Conservation (phyloP, 2,888 invertebrate species). For the Scaptodrosophila latifasciaeformis region DNA sequence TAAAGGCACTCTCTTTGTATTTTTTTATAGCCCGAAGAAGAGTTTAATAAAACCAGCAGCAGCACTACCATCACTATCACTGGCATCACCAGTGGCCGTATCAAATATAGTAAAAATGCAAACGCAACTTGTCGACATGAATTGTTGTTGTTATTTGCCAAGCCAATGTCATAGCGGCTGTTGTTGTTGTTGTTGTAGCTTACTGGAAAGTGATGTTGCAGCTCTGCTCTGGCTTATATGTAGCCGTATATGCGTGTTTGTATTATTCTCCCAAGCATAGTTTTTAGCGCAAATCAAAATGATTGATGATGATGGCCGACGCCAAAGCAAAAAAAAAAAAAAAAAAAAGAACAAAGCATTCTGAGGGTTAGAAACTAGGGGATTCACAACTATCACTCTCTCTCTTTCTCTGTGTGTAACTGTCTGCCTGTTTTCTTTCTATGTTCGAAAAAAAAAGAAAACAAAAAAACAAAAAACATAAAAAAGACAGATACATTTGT, state of each 20-base stretch:
- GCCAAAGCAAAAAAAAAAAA: conserved; percentile 36
- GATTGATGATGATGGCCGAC: conserved; percentile 63
- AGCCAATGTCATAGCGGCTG: background rate
- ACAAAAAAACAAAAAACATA: too few species aligned
- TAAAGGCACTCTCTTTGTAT: too few species aligned
- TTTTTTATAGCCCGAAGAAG: too few species aligned
- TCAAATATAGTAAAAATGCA: conserved; percentile 34
- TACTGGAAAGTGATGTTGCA: conserved; percentile 9
- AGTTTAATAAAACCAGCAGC: too few species aligned
- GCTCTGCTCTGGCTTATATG: conserved; percentile 23
- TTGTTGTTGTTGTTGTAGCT: conserved; percentile 15
- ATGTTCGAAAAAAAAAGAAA: too few species aligned
- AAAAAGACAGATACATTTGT: too few species aligned
- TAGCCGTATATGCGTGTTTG: conserved; percentile 6
- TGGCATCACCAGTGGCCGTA: too few species aligned
- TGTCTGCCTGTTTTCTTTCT: too few species aligned
- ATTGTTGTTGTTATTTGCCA: conserved; percentile 49
- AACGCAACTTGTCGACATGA: conserved; percentile 64
- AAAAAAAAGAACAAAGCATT: too few species aligned
- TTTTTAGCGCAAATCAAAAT: conserved; percentile 67
- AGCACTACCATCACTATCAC: too few species aligned
- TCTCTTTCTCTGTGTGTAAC: background rate
- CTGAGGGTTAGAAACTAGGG: too few species aligned
- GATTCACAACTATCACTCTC: too few species aligned
- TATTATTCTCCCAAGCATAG: conserved; percentile 42